Evolutionary conservation across 2,113 vertebrate species (phyloP).

Genomic region (Epinephelus cyanopodus): DNA sequence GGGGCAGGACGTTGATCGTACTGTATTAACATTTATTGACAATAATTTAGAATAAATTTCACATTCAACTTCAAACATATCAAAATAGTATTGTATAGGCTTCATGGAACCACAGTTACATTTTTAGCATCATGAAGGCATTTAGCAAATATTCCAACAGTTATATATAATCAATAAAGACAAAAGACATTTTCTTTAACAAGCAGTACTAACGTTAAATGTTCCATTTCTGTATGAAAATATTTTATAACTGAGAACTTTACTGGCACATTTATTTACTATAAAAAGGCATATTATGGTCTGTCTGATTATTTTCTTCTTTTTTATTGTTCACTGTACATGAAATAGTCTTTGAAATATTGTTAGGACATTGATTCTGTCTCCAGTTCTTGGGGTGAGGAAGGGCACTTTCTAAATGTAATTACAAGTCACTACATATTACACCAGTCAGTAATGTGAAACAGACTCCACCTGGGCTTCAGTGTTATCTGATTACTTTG

Average conservation of each 20-base stretch:
- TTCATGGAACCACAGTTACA: constrained; percentile 64
- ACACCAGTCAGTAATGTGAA: constrained; percentile 26
- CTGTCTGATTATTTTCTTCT: constrained; percentile 22
- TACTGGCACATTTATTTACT: constrained; percentile 51
- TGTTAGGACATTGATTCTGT: constrained; percentile 27
- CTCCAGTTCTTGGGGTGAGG: constrained; percentile 21
- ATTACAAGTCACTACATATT: constrained; percentile 9
- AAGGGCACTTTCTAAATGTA: constrained; percentile 56
- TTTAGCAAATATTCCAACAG: constrained; percentile 56
- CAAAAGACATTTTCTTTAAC: constrained; percentile 30
- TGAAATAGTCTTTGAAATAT: constrained; percentile 22
- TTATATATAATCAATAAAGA: constrained; percentile 51
- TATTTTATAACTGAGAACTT: constrained; percentile 62
- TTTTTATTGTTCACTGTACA: constrained; percentile 26
- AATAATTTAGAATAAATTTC: constrained; percentile 54
- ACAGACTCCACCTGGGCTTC: neutral
- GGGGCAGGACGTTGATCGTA: neutral
- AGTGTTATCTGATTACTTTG: constrained; percentile 10
- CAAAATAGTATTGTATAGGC: constrained; percentile 75
- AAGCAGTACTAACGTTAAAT: constrained; percentile 51
- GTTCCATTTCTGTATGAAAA: constrained; percentile 73
- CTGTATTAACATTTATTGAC: constrained; percentile 71
- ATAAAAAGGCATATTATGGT: constrained; percentile 62
- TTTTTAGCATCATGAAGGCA: constrained; percentile 49
- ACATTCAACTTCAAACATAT: constrained; percentile 72